Percentiles rank a stretch among this genome's conserved stretches.
Evolutionary conservation across 2,113 vertebrate genomes (phyloP).

Genomic region (Nansenia antarctica): DNA sequence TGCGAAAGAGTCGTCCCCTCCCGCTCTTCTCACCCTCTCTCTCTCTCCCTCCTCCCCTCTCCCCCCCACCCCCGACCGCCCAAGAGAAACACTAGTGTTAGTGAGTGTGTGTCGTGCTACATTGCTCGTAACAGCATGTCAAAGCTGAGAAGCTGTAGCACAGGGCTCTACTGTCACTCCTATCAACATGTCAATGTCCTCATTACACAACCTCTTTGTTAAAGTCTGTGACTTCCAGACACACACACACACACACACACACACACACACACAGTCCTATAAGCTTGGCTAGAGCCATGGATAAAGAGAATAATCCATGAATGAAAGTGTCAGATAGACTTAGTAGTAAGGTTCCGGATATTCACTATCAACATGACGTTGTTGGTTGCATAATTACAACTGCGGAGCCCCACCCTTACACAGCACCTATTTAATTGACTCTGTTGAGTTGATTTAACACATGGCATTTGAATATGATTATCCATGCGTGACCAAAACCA

Average conservation of each 20-base stretch:
- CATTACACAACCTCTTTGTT: not conserved
- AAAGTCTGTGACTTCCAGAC: not conserved
- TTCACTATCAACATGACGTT: not conserved
- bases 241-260: too few species aligned
- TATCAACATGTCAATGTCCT: not conserved
- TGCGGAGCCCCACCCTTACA: not conserved
- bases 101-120: too few species aligned
- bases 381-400: too few species aligned
- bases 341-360: not conserved
- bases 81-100: too few species aligned
- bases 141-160: too few species aligned
- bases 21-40: conserved; percentile 2
- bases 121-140: too few species aligned
- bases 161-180: not conserved
- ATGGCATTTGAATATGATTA: not conserved
- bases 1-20: conserved; percentile 14
- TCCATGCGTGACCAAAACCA: not conserved
- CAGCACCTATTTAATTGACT: too few species aligned
- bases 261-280: too few species aligned
- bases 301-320: not conserved
- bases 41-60: not conserved
- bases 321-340: not conserved
- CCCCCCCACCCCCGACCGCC: too few species aligned
- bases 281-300: not conserved
- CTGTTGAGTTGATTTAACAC: not conserved